phyloP scores from a whole-genome alignment of 2,113 vertebrate genomes.

The Agapornis roseicollis region DNA sequence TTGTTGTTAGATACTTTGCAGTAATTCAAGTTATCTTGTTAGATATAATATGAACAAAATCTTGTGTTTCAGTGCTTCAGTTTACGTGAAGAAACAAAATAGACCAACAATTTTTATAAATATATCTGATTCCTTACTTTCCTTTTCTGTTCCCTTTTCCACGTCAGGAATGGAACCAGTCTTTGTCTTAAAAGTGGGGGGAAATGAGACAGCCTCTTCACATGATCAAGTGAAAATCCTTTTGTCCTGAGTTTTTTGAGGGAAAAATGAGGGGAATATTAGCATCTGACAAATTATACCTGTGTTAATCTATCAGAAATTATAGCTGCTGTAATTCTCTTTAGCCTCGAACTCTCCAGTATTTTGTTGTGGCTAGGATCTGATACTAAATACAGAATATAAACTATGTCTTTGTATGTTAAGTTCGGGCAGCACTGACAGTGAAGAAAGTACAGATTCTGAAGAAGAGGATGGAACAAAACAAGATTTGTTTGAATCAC shows the following conservation, averaged over 20 bases:
- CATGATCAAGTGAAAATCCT: background rate
- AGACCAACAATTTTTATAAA: background rate
- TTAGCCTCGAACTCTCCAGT: background rate
- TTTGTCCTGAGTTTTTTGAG: background rate
- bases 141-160: background rate
- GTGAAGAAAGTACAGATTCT: conserved; percentile 97
- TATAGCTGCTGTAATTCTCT: background rate
- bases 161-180: background rate
- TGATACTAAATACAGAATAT: background rate
- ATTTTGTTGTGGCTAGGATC: background rate
- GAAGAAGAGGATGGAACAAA: conserved; percentile 95
- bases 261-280: background rate
- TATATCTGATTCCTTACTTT: background rate
- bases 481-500: conserved; percentile 86
- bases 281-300: background rate
- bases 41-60: background rate
- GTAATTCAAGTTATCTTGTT: background rate
- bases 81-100: background rate
- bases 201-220: background rate
- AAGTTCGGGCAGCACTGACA: conserved; percentile 97
- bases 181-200: background rate
- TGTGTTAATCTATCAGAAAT: background rate
- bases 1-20: background rate
- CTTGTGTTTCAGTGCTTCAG: background rate
- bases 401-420: conserved; percentile 16